Evolutionary conservation across 1,140 invertebrate species (phyloP).

Genomic region (Eciton burchellii): DNA sequence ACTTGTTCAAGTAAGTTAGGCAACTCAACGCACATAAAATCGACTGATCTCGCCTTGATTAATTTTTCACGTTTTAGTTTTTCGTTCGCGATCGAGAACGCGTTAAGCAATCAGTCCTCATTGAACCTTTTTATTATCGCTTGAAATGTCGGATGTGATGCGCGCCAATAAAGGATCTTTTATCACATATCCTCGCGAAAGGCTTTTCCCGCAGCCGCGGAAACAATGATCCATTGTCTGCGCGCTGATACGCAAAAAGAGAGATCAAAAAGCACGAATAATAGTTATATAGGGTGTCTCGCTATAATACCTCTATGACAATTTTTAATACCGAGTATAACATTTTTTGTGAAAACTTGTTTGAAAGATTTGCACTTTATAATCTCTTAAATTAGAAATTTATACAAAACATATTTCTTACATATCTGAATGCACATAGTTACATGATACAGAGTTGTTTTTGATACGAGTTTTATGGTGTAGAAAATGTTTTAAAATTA

Average conservation of each 20-base stretch:
- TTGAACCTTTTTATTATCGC: constrained; percentile 36
- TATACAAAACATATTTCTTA: constrained; percentile 7
- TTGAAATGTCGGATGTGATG: constrained; percentile 33
- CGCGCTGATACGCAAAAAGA: constrained; percentile 51
- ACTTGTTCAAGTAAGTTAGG: background rate
- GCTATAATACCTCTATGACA: constrained; percentile 3
- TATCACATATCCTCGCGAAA: constrained; percentile 44
- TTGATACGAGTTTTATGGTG: background rate
- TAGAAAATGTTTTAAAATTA: background rate
- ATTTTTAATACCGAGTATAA: background rate
- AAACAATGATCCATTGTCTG: constrained; percentile 61
- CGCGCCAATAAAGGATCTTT: constrained; percentile 44
- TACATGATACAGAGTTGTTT: background rate
- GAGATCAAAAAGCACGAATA: constrained; percentile 48
- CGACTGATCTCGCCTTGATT: constrained; percentile 29
- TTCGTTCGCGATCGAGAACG: constrained; percentile 11
- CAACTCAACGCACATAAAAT: background rate
- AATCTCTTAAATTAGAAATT: background rate
- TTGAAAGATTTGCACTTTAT: background rate
- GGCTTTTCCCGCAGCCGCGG: constrained; percentile 38
- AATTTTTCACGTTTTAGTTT: constrained; percentile 6
- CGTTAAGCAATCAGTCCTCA: constrained; percentile 47
- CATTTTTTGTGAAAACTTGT: background rate
- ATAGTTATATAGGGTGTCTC: constrained; percentile 31
- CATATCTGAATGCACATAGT: background rate